A percentile compares a stretch with the other conserved stretches of the same genome.
These are phyloP conservation scores for Pseudomyrmex gracilis DNA, from an alignment of 1,140 invertebrate species.

Conservation along the genomic window DNA sequence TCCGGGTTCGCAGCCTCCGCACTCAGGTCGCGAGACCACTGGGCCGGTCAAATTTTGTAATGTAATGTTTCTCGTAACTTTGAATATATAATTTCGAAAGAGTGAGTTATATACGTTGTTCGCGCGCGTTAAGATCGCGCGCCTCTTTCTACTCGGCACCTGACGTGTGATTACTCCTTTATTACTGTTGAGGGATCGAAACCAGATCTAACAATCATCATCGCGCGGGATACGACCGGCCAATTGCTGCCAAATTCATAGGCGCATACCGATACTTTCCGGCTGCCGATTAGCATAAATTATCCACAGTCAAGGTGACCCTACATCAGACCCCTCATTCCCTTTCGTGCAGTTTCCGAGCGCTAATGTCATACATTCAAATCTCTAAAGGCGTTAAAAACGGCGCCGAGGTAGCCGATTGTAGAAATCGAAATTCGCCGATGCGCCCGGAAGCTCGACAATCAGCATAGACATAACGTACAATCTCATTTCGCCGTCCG, in stretches of 20 bases:
- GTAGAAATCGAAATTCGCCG: background rate
- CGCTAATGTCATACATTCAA: slow-evolving; percentile 80
- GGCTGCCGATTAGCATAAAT: slow-evolving; percentile 80
- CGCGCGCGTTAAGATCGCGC: background rate
- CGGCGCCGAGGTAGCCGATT: slow-evolving; percentile 64
- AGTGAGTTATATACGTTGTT: background rate
- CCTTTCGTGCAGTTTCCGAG: slow-evolving; percentile 64
- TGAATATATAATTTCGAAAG: slow-evolving; percentile 2
- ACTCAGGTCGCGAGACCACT: too few relatives aligned
- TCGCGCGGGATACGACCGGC: slow-evolving; percentile 48
- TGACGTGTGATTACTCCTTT: slow-evolving; percentile 53
- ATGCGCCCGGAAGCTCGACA: slow-evolving; percentile 33
- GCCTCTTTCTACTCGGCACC: slow-evolving; percentile 8
- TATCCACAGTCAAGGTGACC: slow-evolving; percentile 73
- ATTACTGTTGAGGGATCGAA: slow-evolving; percentile 70
- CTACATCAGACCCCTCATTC: slow-evolving; percentile 66
- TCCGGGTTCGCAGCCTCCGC: too few relatives aligned
- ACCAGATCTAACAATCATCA: slow-evolving; percentile 76
- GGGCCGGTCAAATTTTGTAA: too few relatives aligned
- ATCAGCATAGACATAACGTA: slow-evolving; percentile 37
- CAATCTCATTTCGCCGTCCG: slow-evolving; percentile 33
- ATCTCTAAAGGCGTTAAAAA: slow-evolving; percentile 77
- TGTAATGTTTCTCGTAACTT: background rate
- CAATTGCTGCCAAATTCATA: slow-evolving; percentile 67
- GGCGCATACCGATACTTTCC: slow-evolving; percentile 65